These are phyloP conservation scores for Drosophila nigromelanica DNA, from an alignment of 1,140 invertebrate species.

Conservation along the genomic window DNA sequence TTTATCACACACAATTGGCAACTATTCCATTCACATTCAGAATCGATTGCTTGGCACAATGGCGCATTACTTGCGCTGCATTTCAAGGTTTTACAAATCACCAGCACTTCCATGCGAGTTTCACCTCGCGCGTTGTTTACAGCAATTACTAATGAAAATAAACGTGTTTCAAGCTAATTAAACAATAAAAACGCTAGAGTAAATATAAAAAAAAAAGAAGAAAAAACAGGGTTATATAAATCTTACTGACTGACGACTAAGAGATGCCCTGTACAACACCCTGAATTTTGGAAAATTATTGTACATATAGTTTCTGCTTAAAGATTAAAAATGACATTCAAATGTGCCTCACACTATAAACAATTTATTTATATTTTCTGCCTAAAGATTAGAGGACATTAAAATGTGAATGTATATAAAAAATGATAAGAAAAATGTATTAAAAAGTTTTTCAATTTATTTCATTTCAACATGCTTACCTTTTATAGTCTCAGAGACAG, in stretches of 20 bases:
- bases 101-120: conserved; percentile 33
- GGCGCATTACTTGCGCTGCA: conserved; percentile 54
- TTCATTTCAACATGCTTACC: too few species aligned
- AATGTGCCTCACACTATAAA: too few species aligned
- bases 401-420: too few species aligned
- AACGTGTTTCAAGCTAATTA: conserved; percentile 81
- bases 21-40: conserved; percentile 22
- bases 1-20: conserved; percentile 14
- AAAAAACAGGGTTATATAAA: background rate
- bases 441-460: too few species aligned
- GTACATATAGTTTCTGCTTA: too few species aligned
- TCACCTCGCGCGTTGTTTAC: conserved; percentile 67
- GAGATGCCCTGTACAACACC: conserved; percentile 10
- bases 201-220: conserved; percentile 58
- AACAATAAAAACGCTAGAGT: conserved; percentile 70
- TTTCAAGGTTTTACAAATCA: conserved; percentile 75
- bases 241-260: background rate
- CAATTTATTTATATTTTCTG: too few species aligned
- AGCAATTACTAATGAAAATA: conserved; percentile 76
- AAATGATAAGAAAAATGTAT: too few species aligned
- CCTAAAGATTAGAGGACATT: too few species aligned
- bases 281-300: too few species aligned
- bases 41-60: conserved; percentile 39
- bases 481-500: too few species aligned
- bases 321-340: too few species aligned